Evolutionary conservation across 2,888 invertebrate genomes (phyloP), one percentile per base, ranked within the genome.

Genomic region (Drosophila helvetica): DNA sequence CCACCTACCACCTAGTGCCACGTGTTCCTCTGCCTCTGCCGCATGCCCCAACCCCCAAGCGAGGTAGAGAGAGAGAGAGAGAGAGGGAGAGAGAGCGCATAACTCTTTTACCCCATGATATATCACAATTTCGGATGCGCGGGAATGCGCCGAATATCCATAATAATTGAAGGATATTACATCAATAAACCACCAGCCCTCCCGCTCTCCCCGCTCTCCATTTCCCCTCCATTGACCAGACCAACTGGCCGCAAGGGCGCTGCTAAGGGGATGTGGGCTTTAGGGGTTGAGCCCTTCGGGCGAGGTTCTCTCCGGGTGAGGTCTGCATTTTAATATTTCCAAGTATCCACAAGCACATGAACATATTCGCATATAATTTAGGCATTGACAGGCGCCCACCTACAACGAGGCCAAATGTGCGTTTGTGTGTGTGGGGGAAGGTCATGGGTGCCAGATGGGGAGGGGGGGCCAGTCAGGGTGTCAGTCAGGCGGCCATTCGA

Each of bases 111-210:
- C 63, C 52, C 5, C 3, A 67, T 18, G 56, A 75, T 76, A 80
- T 71, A 79, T 75, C 74, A 79, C 71, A 80, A 75, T 75, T 38
- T 75, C 48, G 70, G 73, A 68, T 83, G 78, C 70, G 74, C 78
- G 70, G 77, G 64, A 86, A 85, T 82, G 78, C 86, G 88, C 81
- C 86, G 88, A 89, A 89, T 90, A 90, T 90, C 86, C 86, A 88
- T 87, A 90, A 90, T 89, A 90, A 89, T 90, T 89, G 88, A 85
- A 90, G 87, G 88, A 90, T 90, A 90, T 90, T 90, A 85, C 90
- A 90, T 89, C 87, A 90, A 90, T 89, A 90, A 89, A 89, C 80
- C 89, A 47, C 42, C 55, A 48, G 33, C 15, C 22, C 48, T 17
- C 22, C 22, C 22, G 0, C 22, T 0, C 0, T n/a, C n/a, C 22